Evolutionary conservation across 92 coral and sea anemone genomes (phyloP).

Genomic region (Nematostella vectensis): DNA sequence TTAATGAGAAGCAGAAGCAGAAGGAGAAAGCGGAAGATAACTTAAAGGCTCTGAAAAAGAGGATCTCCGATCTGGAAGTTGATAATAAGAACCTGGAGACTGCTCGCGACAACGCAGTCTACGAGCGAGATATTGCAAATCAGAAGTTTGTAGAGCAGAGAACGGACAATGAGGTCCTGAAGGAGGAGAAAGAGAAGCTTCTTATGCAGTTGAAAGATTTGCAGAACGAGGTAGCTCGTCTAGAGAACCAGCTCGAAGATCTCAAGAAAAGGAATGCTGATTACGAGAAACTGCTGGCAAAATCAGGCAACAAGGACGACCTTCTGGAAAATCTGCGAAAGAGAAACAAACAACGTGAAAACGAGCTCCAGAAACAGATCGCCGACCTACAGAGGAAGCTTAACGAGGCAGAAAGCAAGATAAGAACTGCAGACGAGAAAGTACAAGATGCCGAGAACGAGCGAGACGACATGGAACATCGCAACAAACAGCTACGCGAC

Average conservation of each 20-base stretch:
- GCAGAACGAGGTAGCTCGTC: slow-evolving; percentile 23
- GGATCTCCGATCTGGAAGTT: slow-evolving; percentile 47
- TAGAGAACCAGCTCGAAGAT: slow-evolving; percentile 23
- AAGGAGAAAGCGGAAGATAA: slow-evolving; percentile 39
- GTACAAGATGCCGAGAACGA: slow-evolving; percentile 18
- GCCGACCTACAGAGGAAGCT: slow-evolving; percentile 36
- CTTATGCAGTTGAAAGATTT: slow-evolving; percentile 32
- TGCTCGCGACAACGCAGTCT: slow-evolving; percentile 50
- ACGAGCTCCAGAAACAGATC: slow-evolving; percentile 39
- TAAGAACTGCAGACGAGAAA: slow-evolving; percentile 28
- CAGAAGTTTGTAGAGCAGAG: slow-evolving; percentile 62
- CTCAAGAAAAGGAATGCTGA: slow-evolving; percentile 28
- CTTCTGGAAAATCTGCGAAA: slow-evolving; percentile 13
- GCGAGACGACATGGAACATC: slow-evolving; percentile 24
- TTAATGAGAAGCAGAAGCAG: slow-evolving; percentile 36
- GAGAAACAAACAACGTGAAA: slow-evolving; percentile 34
- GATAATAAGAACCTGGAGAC: slow-evolving; percentile 58
- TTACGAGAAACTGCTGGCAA: slow-evolving; percentile 37
- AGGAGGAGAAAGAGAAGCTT: slow-evolving; percentile 48
- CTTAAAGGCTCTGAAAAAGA: slow-evolving; percentile 37
- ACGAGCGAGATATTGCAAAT: slow-evolving; percentile 59
- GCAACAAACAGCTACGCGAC: slow-evolving; percentile 29
- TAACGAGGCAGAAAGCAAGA: slow-evolving; percentile 23
- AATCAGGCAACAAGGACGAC: slow-evolving; percentile 14
- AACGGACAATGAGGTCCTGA: slow-evolving; percentile 48